Evolutionary conservation across 92 coral and sea anemone species (phyloP).

Genomic region (Umimayanthus chanpuru): DNA sequence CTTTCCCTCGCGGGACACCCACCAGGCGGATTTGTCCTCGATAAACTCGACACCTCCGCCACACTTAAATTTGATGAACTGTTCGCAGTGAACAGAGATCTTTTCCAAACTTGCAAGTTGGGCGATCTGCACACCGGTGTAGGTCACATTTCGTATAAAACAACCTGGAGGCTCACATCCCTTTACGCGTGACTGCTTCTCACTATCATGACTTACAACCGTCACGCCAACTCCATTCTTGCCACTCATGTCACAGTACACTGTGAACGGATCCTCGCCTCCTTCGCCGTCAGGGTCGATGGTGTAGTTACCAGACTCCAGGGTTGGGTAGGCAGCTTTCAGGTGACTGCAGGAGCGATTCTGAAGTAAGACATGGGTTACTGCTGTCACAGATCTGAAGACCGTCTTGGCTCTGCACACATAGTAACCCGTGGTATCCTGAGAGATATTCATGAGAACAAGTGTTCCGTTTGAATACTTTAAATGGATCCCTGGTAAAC

Average conservation of each 20-base stretch:
- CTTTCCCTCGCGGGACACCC: conserved; percentile 39
- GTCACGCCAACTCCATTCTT: conserved; percentile 38
- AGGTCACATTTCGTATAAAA: background rate
- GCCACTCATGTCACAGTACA: conserved; percentile 41
- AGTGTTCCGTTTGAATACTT: background rate
- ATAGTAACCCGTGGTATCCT: background rate
- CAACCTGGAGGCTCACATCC: conserved; percentile 16
- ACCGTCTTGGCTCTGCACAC: background rate
- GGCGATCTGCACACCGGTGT: background rate
- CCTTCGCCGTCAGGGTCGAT: conserved; percentile 19
- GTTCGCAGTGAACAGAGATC: conserved; percentile 6
- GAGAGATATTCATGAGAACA: background rate
- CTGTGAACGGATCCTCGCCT: conserved; percentile 24
- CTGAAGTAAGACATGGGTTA: background rate
- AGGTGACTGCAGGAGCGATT: background rate
- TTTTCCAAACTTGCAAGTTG: conserved; percentile 1
- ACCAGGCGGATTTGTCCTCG: conserved; percentile 1
- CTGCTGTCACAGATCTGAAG: background rate
- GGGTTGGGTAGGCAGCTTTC: background rate
- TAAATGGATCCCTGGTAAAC: too few relatives aligned
- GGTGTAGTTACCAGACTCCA: background rate
- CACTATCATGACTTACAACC: conserved; percentile 51
- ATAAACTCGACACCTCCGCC: too few relatives aligned
- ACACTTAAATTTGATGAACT: conserved; percentile 21
- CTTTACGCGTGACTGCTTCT: conserved; percentile 12